A percentile compares a stretch with the other conserved stretches of the same genome.
These are phyloP conservation scores for Glaucomys volans DNA, from an alignment of 2,113 vertebrate species.

Conservation along the genomic window DNA sequence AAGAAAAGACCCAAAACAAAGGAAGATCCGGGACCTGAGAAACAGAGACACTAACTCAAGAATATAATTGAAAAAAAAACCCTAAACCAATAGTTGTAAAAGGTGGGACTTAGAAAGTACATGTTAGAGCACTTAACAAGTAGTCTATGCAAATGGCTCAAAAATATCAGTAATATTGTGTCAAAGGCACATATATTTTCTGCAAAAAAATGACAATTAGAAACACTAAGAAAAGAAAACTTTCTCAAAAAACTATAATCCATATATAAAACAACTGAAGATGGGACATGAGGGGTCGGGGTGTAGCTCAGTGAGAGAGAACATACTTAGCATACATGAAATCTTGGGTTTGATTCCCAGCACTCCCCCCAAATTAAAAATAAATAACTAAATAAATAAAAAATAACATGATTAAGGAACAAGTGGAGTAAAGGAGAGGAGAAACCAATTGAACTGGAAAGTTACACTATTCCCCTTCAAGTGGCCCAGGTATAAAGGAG, in stretches of 20 bases:
- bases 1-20: not conserved
- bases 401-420: not conserved
- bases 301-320: not conserved
- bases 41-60: not conserved
- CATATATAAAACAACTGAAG: not conserved
- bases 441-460: constrained; percentile 25
- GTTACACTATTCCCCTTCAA: not conserved
- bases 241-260: not conserved
- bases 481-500: not conserved
- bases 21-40: not conserved
- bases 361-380: no score
- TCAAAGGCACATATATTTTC: not conserved
- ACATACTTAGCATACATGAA: not conserved
- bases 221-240: not conserved
- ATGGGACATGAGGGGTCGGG: not conserved
- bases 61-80: not conserved
- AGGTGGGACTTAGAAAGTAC: not conserved
- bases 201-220: not conserved
- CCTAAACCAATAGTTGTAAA: not conserved
- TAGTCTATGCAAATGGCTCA: not conserved
- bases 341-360: no score
- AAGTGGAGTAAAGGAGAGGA: not conserved
- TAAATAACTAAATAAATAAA: not conserved
- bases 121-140: not conserved
- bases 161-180: not conserved